phyloP scores from a whole-genome alignment of 2,797 vertebrate genomes.

The Psittacula echo region DNA sequence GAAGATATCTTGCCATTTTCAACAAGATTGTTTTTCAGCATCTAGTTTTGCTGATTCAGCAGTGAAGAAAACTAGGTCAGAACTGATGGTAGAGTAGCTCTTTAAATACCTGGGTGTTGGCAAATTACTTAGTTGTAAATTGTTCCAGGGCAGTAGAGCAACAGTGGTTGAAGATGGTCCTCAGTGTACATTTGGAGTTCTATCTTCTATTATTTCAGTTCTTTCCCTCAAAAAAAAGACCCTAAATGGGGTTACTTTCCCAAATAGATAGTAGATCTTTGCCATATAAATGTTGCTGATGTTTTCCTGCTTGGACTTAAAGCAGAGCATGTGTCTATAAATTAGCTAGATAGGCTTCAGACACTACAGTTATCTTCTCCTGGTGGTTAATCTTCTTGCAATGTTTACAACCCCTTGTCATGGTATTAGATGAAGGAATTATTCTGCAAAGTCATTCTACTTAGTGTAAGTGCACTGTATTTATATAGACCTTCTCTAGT shows the following conservation, averaged over 20 bases:
- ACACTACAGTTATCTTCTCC: not conserved
- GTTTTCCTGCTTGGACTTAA: not conserved
- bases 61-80: not conserved
- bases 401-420: not conserved
- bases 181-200: not conserved
- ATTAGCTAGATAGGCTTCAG: not conserved
- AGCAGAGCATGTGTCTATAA: not conserved
- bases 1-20: not conserved
- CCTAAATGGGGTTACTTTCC: conserved; percentile 4
- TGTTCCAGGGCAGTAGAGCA: not conserved
- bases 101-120: not conserved
- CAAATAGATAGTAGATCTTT: not conserved
- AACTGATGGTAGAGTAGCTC: not conserved
- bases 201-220: not conserved
- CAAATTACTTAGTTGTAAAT: not conserved
- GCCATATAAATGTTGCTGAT: not conserved
- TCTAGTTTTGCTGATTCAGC: not conserved
- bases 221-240: not conserved
- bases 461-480: not conserved
- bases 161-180: not conserved
- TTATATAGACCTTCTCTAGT: not conserved
- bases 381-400: not conserved
- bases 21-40: not conserved
- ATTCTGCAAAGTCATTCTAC: not conserved
- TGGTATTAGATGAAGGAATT: not conserved